Base-by-base conservation (phyloP, 30 jellyfish, hydroid and myxozoan species). In the Rhopilema esculentum region DNA sequence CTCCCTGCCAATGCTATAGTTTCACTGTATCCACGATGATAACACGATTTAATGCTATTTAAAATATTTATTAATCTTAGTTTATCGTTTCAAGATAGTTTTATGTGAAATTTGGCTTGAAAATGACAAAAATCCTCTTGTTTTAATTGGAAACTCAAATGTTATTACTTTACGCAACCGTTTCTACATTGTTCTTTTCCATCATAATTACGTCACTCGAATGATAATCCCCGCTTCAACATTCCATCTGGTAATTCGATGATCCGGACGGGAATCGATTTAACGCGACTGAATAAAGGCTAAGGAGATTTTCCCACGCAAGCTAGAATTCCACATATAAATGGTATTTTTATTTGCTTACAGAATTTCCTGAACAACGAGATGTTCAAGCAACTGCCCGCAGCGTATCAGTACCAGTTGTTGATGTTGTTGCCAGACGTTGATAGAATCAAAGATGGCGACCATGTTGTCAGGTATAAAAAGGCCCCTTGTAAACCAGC, bases 381-480 rank as follows among this genome's bases (percentile, higher is more conserved):
- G 0, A 83, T 76, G 71, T 92, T 92, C 91, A 87, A 86, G 65
- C 83, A 77, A 28, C 69, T 92, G 52, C 98, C 98, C 1, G 88
- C 96, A 17, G 91, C 97, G 1, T 92, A 92, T 32, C 98, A 92
- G 84, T 92, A 92, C 50, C 98, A 92, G 85, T 74, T 92, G 66
- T 67, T 92, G 84, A 92, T 92, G 98, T 83, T 92, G 24, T 69
- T 92, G 22, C 98, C 98, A 1, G 98, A 86, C 20, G 93, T 84
- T 15, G 98, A 92, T 73, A 57, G 97, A 49, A 52, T 70, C 74
- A 71, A 40, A 48, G 98, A 88, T 66, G 77, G 69, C 27, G 98
- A 92, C 84, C 57, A 77, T 67, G 88, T 82, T 26, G 66, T 82
- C 40, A 86, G 98, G 98, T 92, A 78, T 16, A 40, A n/a, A n/a